A percentile compares a stretch with the other conserved stretches of the same genome.
Evolutionary conservation across 1,140 invertebrate genomes (phyloP).

Genomic region (Littorina saxatilis): DNA sequence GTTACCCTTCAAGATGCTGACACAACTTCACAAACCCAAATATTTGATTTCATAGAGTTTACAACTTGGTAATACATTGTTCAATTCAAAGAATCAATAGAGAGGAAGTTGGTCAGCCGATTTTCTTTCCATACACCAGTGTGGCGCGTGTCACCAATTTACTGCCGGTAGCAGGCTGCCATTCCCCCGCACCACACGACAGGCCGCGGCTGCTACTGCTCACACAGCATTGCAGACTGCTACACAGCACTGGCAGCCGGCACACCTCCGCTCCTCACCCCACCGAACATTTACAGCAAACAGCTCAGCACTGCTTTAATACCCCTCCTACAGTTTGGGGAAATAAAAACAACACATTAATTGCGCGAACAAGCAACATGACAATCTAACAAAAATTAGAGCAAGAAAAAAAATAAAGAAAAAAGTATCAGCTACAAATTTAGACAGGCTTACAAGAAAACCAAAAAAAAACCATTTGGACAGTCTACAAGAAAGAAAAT

Average conservation of each 20-base stretch:
- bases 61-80: too few species aligned
- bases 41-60: too few species aligned
- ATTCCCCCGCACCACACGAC: slow-evolving; percentile 10
- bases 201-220: slow-evolving; percentile 40
- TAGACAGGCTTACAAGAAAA: too few species aligned
- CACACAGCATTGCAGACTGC: slow-evolving; percentile 44
- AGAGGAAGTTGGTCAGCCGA: too few species aligned
- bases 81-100: too few species aligned
- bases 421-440: neutral
- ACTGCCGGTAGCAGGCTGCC: slow-evolving; percentile 29
- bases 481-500: too few species aligned
- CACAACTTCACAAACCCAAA: too few species aligned
- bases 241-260: slow-evolving; percentile 46
- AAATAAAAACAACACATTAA: slow-evolving; percentile 52
- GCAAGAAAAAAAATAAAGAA: slow-evolving; percentile 2
- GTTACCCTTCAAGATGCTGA: too few species aligned
- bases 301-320: slow-evolving; percentile 40
- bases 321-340: slow-evolving; percentile 59
- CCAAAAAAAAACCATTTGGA: too few species aligned
- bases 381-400: neutral
- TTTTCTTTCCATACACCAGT: too few species aligned
- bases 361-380: slow-evolving; percentile 2
- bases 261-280: slow-evolving; percentile 35
- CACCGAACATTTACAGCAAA: slow-evolving; percentile 41
- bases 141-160: neutral